Percentiles rank a stretch among this genome's conserved stretches.
Conservation (phyloP, 2,888 invertebrate genomes). For the Thyatira batis region DNA sequence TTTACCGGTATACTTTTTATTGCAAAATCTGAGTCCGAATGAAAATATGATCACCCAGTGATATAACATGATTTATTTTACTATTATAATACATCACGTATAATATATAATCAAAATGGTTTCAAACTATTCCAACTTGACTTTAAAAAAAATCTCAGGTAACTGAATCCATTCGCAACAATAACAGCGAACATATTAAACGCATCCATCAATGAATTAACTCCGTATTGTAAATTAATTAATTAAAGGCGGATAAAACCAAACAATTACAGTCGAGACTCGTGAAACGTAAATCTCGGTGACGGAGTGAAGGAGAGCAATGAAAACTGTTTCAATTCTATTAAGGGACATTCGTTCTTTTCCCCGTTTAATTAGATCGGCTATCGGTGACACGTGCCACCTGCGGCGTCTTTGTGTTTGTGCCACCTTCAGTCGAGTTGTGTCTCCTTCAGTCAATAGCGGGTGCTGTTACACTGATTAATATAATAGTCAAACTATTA, state of each 20-base stretch:
- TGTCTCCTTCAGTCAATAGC: slow-evolving; percentile 49
- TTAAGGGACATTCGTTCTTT: slow-evolving; percentile 59
- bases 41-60: too few relatives aligned
- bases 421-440: slow-evolving; percentile 48
- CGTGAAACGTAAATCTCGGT: slow-evolving; percentile 42
- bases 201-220: slow-evolving; percentile 2
- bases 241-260: slow-evolving; percentile 2
- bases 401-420: slow-evolving; percentile 56
- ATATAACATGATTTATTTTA: too few relatives aligned
- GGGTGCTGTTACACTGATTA: slow-evolving; percentile 36
- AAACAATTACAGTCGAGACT: slow-evolving; percentile 17
- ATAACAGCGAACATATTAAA: slow-evolving; percentile 1
- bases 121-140: too few relatives aligned
- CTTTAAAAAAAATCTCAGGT: too few relatives aligned
- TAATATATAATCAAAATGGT: too few relatives aligned
- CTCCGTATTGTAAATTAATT: slow-evolving; percentile 2
- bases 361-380: slow-evolving; percentile 65
- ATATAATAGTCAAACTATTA: too few relatives aligned
- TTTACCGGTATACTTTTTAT: too few relatives aligned
- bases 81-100: too few relatives aligned
- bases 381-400: slow-evolving; percentile 73
- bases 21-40: too few relatives aligned
- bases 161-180: background rate
- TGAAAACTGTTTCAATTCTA: slow-evolving; percentile 55
- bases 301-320: slow-evolving; percentile 29